Evolutionary conservation across 2,113 vertebrate genomes (phyloP), one percentile per base, ranked within the genome.

Genomic region (Scartelaos histophorus): DNA sequence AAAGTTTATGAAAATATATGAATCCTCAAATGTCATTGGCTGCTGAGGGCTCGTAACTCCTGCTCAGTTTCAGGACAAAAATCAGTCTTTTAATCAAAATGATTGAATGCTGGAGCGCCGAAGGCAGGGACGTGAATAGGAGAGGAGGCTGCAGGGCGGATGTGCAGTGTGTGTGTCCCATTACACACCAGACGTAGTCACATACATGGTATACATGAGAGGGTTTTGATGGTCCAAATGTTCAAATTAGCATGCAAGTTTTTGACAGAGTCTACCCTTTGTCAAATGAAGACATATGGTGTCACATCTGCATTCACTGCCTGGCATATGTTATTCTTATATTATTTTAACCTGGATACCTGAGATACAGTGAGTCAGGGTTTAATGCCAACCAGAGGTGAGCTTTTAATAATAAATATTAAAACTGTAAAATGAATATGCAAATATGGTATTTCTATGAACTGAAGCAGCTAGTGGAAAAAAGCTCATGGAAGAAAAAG

Each of bases 51-150:
- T 95, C 88, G 78, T 92, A 95, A 96, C 95, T 96, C 93, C 94
- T 64, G 93, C 94, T 90, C 92, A 95, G 93, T 95, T 96, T 95
- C 94, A 94, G 95, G 94, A 95, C 94, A 95, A 84, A 43, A 97
- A 98, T 96, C 95, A 94, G 93, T 95, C 94, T 97, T 97, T 97
- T 97, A 97, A 98, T 98, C 96, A 96, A 96, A 96, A 97, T 97
- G 96, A 97, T 96, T 96, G 95, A 97, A 95, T 95, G 94, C 94
- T 92, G 89, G 93, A 93, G 92, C 93, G 94, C 94, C 86, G 88
- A 93, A 96, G 94, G 95, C 95, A 95, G 94, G 95, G 94, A 94
- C 95, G 95, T 92, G 87, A 91, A 91, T 88, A 89, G 88, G 90
- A 85, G 73, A 75, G 75, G 64, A 61, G 77, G 43, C 16, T 64